A percentile compares a stretch with the other conserved stretches of the same genome.
Conservation (phyloP, 2,797 vertebrate species). For the Myripristis jacobus region DNA sequence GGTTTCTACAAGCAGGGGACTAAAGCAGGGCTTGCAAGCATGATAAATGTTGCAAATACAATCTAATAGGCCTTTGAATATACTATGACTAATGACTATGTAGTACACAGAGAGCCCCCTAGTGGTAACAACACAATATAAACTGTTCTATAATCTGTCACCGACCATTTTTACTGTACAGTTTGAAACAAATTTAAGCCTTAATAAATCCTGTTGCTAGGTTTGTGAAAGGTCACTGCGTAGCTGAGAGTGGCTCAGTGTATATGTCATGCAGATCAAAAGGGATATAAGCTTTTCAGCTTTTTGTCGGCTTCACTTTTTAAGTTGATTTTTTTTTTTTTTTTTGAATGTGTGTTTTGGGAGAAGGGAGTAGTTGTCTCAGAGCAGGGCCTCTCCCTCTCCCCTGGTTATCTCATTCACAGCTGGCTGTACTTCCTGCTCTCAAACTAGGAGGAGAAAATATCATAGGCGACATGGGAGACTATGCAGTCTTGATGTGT, state of each 20-base stretch:
- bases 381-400: background rate
- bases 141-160: background rate
- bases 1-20: background rate
- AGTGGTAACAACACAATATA: background rate
- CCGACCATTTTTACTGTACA: background rate
- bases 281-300: background rate
- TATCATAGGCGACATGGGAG: too few species aligned
- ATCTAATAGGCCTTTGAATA: background rate
- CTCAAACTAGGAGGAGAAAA: background rate
- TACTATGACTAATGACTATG: too few species aligned
- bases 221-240: background rate
- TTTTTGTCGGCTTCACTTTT: conserved; percentile 3
- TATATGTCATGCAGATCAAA: background rate
- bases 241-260: background rate
- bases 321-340: background rate
- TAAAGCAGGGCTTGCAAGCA: background rate
- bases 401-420: conserved; percentile 24
- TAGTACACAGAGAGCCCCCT: background rate
- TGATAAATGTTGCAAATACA: background rate
- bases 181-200: too few species aligned
- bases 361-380: conserved; percentile 5
- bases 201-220: too few species aligned
- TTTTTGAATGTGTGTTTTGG: background rate
- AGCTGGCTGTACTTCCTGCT: conserved; percentile 24
- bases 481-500: too few species aligned